phyloP scores from a whole-genome alignment of 2,797 vertebrate genomes.

The Moxostoma hubbsi region DNA sequence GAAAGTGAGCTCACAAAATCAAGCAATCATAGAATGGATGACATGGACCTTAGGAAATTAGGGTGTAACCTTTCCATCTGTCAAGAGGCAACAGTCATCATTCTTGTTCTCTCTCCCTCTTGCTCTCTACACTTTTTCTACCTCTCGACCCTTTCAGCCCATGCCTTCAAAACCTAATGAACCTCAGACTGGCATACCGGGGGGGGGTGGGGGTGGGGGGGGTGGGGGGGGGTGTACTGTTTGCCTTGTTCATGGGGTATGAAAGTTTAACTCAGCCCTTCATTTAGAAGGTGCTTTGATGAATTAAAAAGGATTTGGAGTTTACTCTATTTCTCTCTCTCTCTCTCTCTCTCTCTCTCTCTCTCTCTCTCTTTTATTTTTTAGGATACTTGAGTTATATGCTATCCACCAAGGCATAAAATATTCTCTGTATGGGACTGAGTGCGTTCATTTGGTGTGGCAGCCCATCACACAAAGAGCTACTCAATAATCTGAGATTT shows the following conservation, averaged over 20 bases:
- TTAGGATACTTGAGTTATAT: slow-evolving; percentile 29
- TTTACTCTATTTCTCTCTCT: slow-evolving; percentile 48
- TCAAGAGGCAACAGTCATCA: slow-evolving; percentile 2
- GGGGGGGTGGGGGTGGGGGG: too few relatives aligned
- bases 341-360: not conserved
- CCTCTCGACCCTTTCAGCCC: not conserved
- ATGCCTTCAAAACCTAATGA: slow-evolving; percentile 41
- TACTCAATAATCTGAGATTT: slow-evolving; percentile 59
- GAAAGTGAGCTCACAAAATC: slow-evolving; percentile 31
- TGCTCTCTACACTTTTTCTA: not conserved
- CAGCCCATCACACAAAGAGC: slow-evolving; percentile 55
- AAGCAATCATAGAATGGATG: slow-evolving; percentile 39
- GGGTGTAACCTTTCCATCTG: slow-evolving; percentile 46
- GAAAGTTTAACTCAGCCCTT: slow-evolving; percentile 61
- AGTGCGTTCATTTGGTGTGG: slow-evolving; percentile 45
- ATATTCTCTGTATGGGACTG: slow-evolving; percentile 62
- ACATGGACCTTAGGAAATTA: slow-evolving; percentile 40
- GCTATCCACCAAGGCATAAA: slow-evolving; percentile 56
- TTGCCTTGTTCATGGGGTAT: slow-evolving; percentile 51
- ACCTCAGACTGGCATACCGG: slow-evolving; percentile 35
- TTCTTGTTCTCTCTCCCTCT: not conserved
- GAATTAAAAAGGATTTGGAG: slow-evolving; percentile 60
- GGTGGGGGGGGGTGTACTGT: slow-evolving; percentile 28
- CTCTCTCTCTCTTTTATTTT: not conserved
- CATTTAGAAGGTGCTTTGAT: slow-evolving; percentile 63